Percentiles rank a stretch among this genome's conserved stretches.
Evolutionary conservation across 1,140 invertebrate species (phyloP).

Genomic region (Palaemon carinicauda): DNA sequence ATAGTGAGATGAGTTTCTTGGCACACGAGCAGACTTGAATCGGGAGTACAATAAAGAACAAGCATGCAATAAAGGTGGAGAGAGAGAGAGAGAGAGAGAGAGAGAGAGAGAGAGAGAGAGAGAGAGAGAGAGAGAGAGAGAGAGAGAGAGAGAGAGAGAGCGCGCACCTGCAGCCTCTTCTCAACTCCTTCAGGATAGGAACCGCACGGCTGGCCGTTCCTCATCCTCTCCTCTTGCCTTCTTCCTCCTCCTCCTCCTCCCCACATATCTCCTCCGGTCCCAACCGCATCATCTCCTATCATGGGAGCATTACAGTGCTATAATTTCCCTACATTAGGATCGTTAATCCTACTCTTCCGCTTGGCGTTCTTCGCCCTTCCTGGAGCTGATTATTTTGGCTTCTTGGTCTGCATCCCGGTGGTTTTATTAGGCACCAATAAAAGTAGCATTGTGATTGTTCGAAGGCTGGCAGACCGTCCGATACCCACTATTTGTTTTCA

Average conservation of each 20-base stretch:
- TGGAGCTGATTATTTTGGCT: not conserved
- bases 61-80: constrained; percentile 38
- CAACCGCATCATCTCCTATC: not conserved
- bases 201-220: not conserved
- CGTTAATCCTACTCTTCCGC: not conserved
- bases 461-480: constrained; percentile 36
- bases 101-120: constrained; percentile 13
- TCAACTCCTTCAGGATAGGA: not conserved
- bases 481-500: constrained; percentile 57
- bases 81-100: constrained; percentile 6
- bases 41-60: constrained; percentile 15
- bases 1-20: no score
- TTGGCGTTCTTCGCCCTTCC: not conserved
- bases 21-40: not conserved
- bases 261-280: no score
- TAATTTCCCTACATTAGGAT: not conserved
- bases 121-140: constrained; percentile 8
- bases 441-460: constrained; percentile 51
- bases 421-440: constrained; percentile 53
- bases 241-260: not conserved
- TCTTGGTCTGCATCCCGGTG: not conserved
- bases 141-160: constrained; percentile 7
- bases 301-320: not conserved
- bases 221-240: not conserved
- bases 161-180: constrained; percentile 34